Evolutionary conservation across 2,888 invertebrate species (phyloP).

Genomic region (Oscheius sp.): DNA sequence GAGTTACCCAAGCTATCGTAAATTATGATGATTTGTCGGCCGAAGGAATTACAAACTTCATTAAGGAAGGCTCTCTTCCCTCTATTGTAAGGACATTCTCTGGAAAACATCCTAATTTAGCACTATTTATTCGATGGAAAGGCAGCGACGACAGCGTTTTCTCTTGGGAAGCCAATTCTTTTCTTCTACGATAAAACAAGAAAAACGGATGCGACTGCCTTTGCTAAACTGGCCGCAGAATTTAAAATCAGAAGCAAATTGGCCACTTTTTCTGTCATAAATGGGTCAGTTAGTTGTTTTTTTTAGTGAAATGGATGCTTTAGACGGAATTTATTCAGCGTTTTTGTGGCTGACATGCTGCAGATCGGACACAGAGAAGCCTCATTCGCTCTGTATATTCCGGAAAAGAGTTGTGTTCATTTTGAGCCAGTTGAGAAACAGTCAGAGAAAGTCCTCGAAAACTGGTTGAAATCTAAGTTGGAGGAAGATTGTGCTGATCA

Average conservation of each 20-base stretch:
- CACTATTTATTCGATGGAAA: constrained; percentile 2
- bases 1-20: constrained; percentile 38
- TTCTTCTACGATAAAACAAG: constrained; percentile 37
- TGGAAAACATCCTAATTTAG: neutral
- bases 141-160: neutral
- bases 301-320: neutral
- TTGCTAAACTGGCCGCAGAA: constrained; percentile 31
- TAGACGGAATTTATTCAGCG: constrained; percentile 4
- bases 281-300: constrained; percentile 6
- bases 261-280: constrained; percentile 16
- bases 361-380: neutral
- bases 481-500: neutral
- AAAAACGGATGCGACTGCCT: constrained; percentile 31
- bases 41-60: constrained; percentile 34
- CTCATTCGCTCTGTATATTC: neutral
- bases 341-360: neutral
- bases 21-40: constrained; percentile 35
- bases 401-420: constrained; percentile 20
- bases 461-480: constrained; percentile 3
- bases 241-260: constrained; percentile 9
- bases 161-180: constrained; percentile 24
- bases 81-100: constrained; percentile 20
- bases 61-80: constrained; percentile 37
- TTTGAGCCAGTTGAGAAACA: neutral
- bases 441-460: neutral